Conservation (phyloP, 2,797 vertebrate species). For the Hirundo rustica region DNA sequence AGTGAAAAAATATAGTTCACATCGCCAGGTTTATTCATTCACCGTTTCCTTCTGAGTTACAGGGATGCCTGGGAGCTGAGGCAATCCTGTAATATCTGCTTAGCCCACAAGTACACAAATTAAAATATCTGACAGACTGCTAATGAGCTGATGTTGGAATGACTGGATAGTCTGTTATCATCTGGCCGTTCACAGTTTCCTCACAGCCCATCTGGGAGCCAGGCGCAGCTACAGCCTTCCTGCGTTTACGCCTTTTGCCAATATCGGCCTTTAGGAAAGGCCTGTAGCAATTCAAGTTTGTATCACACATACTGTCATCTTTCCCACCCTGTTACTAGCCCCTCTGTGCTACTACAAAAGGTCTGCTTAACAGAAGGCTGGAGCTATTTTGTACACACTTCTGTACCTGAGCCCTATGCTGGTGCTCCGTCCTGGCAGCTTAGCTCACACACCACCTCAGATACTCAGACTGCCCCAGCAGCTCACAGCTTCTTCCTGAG, state of each 20-base stretch:
- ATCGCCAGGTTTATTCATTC: not conserved
- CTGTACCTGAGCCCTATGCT: constrained; percentile 30
- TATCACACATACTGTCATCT: constrained; percentile 83
- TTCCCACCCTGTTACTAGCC: constrained; percentile 71
- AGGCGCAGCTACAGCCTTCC: constrained; percentile 65
- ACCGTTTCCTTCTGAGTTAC: constrained; percentile 42
- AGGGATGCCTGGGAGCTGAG: constrained; percentile 36
- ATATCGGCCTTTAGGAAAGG: constrained; percentile 75
- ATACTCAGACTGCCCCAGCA: rapidly evolving
- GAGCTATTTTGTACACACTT: constrained; percentile 54
- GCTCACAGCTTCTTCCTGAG: not conserved
- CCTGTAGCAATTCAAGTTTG: constrained; percentile 86
- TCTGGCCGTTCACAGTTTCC: constrained; percentile 87
- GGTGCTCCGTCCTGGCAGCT: constrained; percentile 34
- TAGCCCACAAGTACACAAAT: constrained; percentile 73
- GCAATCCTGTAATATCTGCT: constrained; percentile 61
- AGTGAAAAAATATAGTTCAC: not conserved
- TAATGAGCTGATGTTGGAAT: constrained; percentile 85
- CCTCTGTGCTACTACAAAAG: constrained; percentile 63
- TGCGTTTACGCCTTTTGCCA: constrained; percentile 80
- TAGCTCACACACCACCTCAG: not conserved
- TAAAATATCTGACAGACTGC: constrained; percentile 85
- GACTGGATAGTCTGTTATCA: constrained; percentile 79
- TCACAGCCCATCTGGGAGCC: constrained; percentile 80
- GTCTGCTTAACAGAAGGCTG: constrained; percentile 63